These are phyloP conservation scores for Carollia perspicillata DNA, from an alignment of 2,113 vertebrate species.

Conservation along the genomic window DNA sequence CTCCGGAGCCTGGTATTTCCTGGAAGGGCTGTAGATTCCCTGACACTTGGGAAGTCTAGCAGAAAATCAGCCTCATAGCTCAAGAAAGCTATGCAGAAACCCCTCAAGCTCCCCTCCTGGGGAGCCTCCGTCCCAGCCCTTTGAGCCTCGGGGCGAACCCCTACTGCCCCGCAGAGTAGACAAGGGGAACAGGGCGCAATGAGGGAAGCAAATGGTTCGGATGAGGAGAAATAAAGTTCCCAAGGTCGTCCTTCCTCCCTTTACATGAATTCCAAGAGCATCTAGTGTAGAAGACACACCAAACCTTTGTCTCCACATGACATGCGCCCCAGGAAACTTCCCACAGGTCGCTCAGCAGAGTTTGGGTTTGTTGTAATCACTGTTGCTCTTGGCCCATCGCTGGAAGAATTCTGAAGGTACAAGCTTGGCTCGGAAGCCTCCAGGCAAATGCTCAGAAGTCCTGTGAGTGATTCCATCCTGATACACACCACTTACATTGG, in stretches of 20 bases:
- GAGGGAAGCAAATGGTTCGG: background rate
- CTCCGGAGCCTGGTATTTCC: background rate
- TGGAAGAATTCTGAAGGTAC: background rate
- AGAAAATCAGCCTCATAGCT: background rate
- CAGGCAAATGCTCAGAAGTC: background rate
- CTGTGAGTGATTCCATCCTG: background rate
- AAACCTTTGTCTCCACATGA: background rate
- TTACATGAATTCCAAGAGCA: background rate
- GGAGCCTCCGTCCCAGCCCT: background rate
- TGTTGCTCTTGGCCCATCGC: background rate
- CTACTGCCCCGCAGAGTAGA: fast-evolving
- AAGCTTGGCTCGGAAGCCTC: background rate
- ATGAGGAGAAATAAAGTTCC: background rate
- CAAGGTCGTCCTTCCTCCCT: background rate
- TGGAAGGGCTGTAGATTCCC: background rate
- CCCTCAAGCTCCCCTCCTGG: fast-evolving
- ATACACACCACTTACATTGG: background rate
- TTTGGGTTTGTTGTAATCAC: background rate
- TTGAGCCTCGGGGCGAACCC: background rate
- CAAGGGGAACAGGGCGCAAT: fast-evolving
- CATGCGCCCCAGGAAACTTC: background rate
- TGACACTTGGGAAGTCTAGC: background rate
- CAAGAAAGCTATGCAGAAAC: background rate
- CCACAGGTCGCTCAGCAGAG: background rate
- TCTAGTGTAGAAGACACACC: background rate